Conservation (phyloP, 2,888 invertebrate genomes). For the Drosophila bunnanda region DNA sequence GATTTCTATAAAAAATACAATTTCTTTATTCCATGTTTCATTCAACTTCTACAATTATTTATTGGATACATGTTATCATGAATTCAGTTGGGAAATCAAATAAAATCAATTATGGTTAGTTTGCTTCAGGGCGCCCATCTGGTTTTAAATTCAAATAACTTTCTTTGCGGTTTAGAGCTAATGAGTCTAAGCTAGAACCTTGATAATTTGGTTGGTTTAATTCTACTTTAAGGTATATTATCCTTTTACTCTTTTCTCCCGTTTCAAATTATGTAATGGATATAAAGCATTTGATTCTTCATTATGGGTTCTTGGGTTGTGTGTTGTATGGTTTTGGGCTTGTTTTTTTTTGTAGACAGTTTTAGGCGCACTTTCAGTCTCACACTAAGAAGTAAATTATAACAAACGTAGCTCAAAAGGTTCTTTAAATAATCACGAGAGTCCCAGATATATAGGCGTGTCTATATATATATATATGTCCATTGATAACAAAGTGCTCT, state of each 20-base stretch:
- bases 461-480: constrained; percentile 27
- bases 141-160: constrained; percentile 61
- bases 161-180: constrained; percentile 44
- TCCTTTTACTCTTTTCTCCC: constrained; percentile 24
- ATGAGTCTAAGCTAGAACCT: constrained; percentile 73
- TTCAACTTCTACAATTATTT: constrained; percentile 34
- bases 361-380: constrained; percentile 72
- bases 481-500: constrained; percentile 45
- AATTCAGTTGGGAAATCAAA: constrained; percentile 43
- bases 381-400: constrained; percentile 64
- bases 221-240: constrained; percentile 68
- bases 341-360: constrained; percentile 31
- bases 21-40: constrained; percentile 42
- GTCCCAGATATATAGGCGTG: constrained; percentile 24
- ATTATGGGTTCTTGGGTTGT: constrained; percentile 20
- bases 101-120: constrained; percentile 16
- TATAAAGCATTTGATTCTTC: constrained; percentile 69
- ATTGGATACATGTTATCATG: constrained; percentile 49
- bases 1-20: constrained; percentile 70
- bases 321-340: constrained; percentile 26
- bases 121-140: constrained; percentile 31
- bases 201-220: constrained; percentile 70
- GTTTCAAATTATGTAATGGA: constrained; percentile 50
- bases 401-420: constrained; percentile 13
- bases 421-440: constrained; percentile 19